These are phyloP conservation scores for Cephalopterus ornatus DNA, from an alignment of 2,113 vertebrate species.

Conservation along the genomic window DNA sequence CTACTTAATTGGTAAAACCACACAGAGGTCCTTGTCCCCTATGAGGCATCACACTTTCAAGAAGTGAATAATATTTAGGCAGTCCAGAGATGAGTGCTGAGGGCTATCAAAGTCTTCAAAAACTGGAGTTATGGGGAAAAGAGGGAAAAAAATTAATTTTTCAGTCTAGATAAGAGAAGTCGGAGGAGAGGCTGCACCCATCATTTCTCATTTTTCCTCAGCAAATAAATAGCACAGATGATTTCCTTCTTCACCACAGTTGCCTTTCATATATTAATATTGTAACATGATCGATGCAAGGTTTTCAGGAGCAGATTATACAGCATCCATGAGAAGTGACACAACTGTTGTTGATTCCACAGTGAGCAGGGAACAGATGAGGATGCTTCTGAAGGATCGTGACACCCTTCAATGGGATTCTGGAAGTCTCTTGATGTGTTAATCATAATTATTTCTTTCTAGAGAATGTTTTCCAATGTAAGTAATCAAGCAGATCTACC, in stretches of 20 bases:
- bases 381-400: neutral
- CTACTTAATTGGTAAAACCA: neutral
- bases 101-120: neutral
- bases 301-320: neutral
- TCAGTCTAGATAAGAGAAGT: neutral
- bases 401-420: neutral
- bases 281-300: neutral
- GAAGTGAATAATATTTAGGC: neutral
- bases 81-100: neutral
- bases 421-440: neutral
- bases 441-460: slow-evolving; percentile 28
- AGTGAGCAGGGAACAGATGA: neutral
- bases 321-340: neutral
- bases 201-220: neutral
- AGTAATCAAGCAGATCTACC: neutral
- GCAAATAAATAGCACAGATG: neutral
- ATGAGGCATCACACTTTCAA: neutral
- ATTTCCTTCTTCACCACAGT: neutral
- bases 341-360: neutral
- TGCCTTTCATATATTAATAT: slow-evolving; percentile 2
- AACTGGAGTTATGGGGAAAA: neutral
- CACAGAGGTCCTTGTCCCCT: neutral
- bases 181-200: neutral
- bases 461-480: neutral
- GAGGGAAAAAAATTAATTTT: neutral